A percentile compares a stretch with the other conserved stretches of the same genome.
Evolutionary conservation across 2,797 vertebrate species (phyloP).

Genomic region (Rhinichthys osculus): DNA sequence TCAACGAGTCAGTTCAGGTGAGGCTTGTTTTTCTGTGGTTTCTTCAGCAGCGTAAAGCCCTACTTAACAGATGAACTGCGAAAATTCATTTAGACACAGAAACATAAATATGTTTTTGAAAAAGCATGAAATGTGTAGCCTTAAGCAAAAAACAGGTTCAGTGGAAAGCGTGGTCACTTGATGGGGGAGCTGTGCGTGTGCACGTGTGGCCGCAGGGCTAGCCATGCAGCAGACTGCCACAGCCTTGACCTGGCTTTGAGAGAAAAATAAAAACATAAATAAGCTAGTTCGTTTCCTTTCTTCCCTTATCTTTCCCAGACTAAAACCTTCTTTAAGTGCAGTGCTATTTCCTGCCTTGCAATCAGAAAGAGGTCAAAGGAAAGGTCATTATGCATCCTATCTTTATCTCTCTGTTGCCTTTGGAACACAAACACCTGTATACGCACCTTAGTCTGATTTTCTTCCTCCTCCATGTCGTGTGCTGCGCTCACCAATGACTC

Average conservation of each 20-base stretch:
- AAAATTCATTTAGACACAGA: constrained; percentile 22
- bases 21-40: constrained; percentile 33
- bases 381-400: neutral
- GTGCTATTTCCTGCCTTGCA: constrained; percentile 18
- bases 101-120: neutral
- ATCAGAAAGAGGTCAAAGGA: constrained; percentile 13
- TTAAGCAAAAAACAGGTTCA: constrained; percentile 25
- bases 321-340: constrained; percentile 33
- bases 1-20: constrained; percentile 25
- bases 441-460: constrained; percentile 70
- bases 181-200: neutral
- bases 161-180: constrained; percentile 15
- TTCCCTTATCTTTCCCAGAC: constrained; percentile 18
- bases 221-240: constrained; percentile 41
- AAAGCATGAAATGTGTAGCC: constrained; percentile 21
- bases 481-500: constrained; percentile 43
- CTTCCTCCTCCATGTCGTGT: constrained; percentile 62
- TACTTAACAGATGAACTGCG: constrained; percentile 18
- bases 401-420: neutral
- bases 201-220: constrained; percentile 2
- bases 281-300: constrained; percentile 37
- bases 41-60: neutral
- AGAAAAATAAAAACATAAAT: constrained; percentile 57
- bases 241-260: constrained; percentile 21
- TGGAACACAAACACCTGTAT: neutral